Evolutionary conservation across 2,888 invertebrate genomes (phyloP), one percentile per base, ranked within the genome.

Genomic region (Altica lythri): DNA sequence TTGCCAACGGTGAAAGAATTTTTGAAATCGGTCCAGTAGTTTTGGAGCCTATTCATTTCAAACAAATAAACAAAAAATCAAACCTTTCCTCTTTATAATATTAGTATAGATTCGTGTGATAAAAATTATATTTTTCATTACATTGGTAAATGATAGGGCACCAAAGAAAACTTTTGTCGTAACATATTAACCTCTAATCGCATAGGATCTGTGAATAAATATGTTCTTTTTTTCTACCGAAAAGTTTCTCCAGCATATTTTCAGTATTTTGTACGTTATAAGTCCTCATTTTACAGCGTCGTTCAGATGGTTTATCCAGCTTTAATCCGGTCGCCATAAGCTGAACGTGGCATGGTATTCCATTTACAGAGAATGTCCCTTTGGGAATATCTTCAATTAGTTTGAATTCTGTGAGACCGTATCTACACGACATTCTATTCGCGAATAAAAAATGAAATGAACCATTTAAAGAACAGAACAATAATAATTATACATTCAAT

Each of bases 341-440:
- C 34, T 6, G 37, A 37, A 37, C 37, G 37, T 37, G 37, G 37
- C 37, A 37, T 37, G 10, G 17, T 37, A 17, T 37, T 37, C 18
- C 37, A 8, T 30, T 30, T 30, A 13, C 30, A 2, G 12, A 30
- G 4, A 30, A 30, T 13, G 13, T 1, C 13, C 30, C 13, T 30
- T 30, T 12, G 30, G 30, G 30, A 13, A 30, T 30, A 30, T 30
- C 30, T 30, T 30, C 30, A 30, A 30, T 30, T 30, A 30, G 13
- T 30, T 30, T 30, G 2, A 13, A 13, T 6, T 2, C 12, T 12
- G 30, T 13, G 13, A 30, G 30, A 30, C n/a, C 13, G 30, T 30
- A 12, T 30, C 30, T 30, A 2, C 13, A 30, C 13, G 13, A 10
- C 30, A n/a, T n/a, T n/a, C n/a, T n/a, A n/a, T n/a, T n/a, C n/a